These are phyloP conservation scores for Saccopteryx leptura DNA, from an alignment of 2,113 vertebrate species.

Conservation along the genomic window DNA sequence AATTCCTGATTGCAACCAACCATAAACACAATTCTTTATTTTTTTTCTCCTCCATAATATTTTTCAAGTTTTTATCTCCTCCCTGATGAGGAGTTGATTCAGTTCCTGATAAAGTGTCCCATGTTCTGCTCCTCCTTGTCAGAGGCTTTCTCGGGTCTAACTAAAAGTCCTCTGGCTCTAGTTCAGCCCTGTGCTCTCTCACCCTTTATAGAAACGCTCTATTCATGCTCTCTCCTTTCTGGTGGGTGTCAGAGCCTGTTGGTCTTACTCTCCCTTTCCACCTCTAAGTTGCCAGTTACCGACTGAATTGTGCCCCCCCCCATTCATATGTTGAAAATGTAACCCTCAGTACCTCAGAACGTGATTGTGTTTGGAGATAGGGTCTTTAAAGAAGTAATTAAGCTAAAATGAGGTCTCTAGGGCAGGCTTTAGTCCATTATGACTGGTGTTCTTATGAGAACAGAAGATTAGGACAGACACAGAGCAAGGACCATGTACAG, in stretches of 20 bases:
- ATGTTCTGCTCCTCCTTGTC: background rate
- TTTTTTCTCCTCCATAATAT: conserved; percentile 10
- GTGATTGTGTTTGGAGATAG: background rate
- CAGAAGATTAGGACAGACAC: background rate
- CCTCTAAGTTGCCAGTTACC: background rate
- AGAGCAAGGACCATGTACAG: background rate
- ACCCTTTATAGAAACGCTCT: background rate
- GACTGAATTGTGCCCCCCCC: background rate
- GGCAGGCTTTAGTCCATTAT: background rate
- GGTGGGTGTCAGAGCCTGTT: background rate
- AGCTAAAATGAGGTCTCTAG: background rate
- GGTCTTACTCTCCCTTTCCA: background rate
- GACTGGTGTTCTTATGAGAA: background rate
- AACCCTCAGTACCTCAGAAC: background rate
- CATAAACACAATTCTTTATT: background rate
- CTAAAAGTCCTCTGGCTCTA: background rate
- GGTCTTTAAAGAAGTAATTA: background rate
- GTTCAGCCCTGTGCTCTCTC: background rate
- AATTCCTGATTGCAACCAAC: background rate
- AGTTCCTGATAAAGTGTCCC: background rate
- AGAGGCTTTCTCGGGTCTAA: background rate
- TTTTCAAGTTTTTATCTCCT: conserved; percentile 5
- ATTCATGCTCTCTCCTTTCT: background rate
- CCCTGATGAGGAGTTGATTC: background rate
- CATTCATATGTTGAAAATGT: background rate